phyloP scores from a whole-genome alignment of 2,888 invertebrate species.

The Hololepta plana region DNA sequence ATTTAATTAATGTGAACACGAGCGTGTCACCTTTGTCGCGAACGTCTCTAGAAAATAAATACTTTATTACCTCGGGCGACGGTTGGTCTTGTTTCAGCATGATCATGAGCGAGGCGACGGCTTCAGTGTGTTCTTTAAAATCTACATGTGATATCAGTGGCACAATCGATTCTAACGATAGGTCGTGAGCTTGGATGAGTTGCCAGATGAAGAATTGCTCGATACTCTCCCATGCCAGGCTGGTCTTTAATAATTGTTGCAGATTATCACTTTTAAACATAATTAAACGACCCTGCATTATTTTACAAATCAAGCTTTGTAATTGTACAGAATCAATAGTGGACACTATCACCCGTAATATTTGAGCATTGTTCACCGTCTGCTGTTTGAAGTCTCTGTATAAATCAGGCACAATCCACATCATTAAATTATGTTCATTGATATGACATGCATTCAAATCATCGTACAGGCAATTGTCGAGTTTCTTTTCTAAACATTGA shows the following conservation, averaged over 20 bases:
- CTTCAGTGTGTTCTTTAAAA: constrained; percentile 77
- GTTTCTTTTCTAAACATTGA: constrained; percentile 52
- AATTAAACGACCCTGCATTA: constrained; percentile 72
- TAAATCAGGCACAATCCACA: constrained; percentile 84
- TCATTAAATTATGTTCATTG: constrained; percentile 72
- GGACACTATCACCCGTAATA: constrained; percentile 78
- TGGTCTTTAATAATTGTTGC: constrained; percentile 57
- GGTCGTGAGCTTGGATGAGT: constrained; percentile 81
- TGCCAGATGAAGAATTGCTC: constrained; percentile 98
- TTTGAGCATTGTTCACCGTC: constrained; percentile 71
- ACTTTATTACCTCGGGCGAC: constrained; percentile 66
- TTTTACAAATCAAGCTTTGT: constrained; percentile 77
- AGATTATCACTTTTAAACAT: constrained; percentile 69
- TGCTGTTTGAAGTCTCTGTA: constrained; percentile 79
- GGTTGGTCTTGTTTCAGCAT: constrained; percentile 87
- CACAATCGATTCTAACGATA: constrained; percentile 77
- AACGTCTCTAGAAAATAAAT: constrained; percentile 58
- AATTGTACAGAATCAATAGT: constrained; percentile 80
- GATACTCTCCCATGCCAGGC: constrained; percentile 89
- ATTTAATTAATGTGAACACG: constrained; percentile 77
- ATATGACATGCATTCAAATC: constrained; percentile 82
- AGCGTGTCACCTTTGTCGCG: constrained; percentile 52
- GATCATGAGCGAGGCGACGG: constrained; percentile 73
- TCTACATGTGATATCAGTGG: constrained; percentile 63
- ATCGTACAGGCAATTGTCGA: constrained; percentile 52